These are phyloP conservation scores for Lepilemur septentrionalis DNA, from an alignment of 2,797 vertebrate species.

Conservation along the genomic window DNA sequence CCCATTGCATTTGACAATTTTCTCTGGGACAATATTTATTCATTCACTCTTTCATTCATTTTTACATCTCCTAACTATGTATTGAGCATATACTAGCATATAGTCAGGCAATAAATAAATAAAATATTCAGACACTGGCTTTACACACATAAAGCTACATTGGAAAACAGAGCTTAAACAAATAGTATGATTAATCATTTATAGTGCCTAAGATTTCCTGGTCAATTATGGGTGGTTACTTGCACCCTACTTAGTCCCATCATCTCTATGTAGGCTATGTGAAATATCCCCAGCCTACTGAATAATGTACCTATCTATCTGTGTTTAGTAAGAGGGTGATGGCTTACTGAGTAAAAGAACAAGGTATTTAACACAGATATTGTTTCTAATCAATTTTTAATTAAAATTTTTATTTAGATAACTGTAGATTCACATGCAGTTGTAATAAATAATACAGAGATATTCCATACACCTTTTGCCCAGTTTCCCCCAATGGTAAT, in stretches of 20 bases:
- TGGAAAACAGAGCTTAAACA: not conserved
- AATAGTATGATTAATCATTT: not conserved
- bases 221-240: not conserved
- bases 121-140: not conserved
- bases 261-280: not conserved
- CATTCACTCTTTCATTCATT: not conserved
- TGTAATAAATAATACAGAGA: not conserved
- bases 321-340: not conserved
- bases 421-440: not conserved
- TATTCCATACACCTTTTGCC: not conserved
- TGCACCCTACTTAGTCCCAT: not conserved
- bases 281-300: not conserved
- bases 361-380: not conserved
- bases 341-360: not conserved
- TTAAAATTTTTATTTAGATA: not conserved
- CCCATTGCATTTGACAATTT: not conserved
- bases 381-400: not conserved
- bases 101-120: not conserved
- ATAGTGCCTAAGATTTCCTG: not conserved
- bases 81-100: not conserved
- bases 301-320: not conserved
- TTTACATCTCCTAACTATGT: not conserved
- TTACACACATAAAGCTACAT: not conserved
- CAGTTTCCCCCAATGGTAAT: not conserved
- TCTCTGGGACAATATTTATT: not conserved